Percentiles rank a stretch among this genome's conserved stretches.
These are phyloP conservation scores for Tringa solitaria DNA, from an alignment of 2,113 vertebrate species.

Conservation along the genomic window DNA sequence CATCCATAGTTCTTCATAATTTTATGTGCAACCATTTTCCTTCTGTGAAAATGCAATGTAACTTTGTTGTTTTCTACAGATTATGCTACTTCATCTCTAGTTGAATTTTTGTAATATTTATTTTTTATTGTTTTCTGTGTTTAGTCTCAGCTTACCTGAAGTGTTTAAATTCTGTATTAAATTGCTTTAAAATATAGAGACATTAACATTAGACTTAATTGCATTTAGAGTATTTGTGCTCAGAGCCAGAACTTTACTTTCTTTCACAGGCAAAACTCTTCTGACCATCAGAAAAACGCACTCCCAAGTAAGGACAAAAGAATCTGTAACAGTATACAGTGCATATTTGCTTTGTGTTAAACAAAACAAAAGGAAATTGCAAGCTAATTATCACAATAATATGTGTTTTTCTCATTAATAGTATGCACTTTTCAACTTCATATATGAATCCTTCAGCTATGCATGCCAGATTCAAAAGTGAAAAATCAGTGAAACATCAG, in stretches of 20 bases:
- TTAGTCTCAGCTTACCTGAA: not conserved
- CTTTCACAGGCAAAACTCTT: not conserved
- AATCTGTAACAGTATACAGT: not conserved
- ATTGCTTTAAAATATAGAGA: not conserved
- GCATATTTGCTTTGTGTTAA: not conserved
- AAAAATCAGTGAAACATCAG: not conserved
- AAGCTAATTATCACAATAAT: not conserved
- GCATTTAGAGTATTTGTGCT: not conserved
- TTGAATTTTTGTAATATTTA: not conserved
- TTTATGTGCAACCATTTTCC: not conserved
- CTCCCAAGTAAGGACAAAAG: not conserved
- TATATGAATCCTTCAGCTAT: not conserved
- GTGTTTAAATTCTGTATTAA: not conserved
- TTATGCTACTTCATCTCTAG: not conserved
- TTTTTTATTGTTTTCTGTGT: not conserved
- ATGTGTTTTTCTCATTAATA: not conserved
- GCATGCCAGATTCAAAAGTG: not conserved
- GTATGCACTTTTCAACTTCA: not conserved
- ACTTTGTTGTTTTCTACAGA: not conserved
- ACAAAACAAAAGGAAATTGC: not conserved
- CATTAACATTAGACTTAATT: not conserved
- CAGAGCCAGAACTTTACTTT: not conserved
- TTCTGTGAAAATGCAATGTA: not conserved
- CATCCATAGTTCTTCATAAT: fast-evolving
- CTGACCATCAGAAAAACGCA: not conserved